These are phyloP conservation scores for Acrobasis suavella DNA, from an alignment of 2,888 invertebrate species.

Conservation along the genomic window DNA sequence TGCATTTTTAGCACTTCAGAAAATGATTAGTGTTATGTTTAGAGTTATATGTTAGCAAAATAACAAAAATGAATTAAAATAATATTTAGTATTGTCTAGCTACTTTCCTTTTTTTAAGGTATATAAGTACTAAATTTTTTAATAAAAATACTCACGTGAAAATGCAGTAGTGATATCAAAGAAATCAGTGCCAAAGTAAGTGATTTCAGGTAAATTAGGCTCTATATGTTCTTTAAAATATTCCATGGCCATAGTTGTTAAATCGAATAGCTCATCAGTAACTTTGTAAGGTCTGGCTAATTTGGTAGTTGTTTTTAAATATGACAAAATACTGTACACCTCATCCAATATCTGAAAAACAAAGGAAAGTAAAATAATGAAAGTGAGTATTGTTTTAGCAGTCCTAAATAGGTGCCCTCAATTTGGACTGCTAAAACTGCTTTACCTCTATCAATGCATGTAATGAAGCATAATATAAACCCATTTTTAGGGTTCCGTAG, in stretches of 20 bases:
- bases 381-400: too few relatives aligned
- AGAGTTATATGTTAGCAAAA: too few relatives aligned
- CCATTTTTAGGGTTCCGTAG: too few relatives aligned
- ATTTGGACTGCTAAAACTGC: conserved; percentile 14
- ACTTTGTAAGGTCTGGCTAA: conserved; percentile 94
- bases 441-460: too few relatives aligned
- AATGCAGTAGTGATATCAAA: conserved; percentile 88
- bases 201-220: conserved; percentile 93
- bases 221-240: conserved; percentile 97
- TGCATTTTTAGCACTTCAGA: too few relatives aligned
- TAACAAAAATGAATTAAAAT: too few relatives aligned
- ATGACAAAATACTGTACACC: conserved; percentile 92
- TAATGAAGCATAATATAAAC: too few relatives aligned
- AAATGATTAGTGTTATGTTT: too few relatives aligned
- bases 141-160: conserved; percentile 79
- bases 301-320: conserved; percentile 91
- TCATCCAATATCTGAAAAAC: conserved; percentile 92
- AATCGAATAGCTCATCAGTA: conserved; percentile 95
- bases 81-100: too few relatives aligned
- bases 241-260: conserved; percentile 99
- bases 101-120: too few relatives aligned
- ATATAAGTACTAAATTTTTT: too few relatives aligned
- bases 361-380: background rate
- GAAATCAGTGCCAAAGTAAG: conserved; percentile 93
- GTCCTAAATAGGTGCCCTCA: background rate